Conservation (phyloP, 2,888 invertebrate genomes). For the Polyommatus icarus region DNA sequence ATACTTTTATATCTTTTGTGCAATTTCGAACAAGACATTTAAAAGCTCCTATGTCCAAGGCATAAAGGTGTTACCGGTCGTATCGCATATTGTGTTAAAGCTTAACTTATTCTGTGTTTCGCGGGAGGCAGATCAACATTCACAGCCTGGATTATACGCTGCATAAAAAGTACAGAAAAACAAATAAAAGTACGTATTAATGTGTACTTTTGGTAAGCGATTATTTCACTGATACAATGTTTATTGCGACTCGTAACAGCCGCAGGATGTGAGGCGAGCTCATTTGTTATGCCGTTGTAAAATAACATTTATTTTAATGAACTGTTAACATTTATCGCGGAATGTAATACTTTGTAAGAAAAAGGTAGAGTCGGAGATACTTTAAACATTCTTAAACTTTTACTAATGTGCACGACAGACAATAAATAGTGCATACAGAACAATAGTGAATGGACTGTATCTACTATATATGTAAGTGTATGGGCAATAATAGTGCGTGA, state of each 20-base stretch:
- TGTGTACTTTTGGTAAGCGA: conserved; percentile 18
- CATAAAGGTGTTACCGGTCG: background rate
- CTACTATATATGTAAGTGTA: no score
- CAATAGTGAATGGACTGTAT: no score
- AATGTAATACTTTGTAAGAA: background rate
- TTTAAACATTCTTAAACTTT: background rate
- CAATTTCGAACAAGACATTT: background rate
- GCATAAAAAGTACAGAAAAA: background rate
- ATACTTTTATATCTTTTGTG: no score
- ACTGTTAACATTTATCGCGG: conserved; percentile 14
- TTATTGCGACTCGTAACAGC: conserved; percentile 7
- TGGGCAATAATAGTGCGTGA: no score
- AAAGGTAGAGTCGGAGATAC: background rate
- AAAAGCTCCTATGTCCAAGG: background rate
- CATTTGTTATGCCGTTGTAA: conserved; percentile 18
- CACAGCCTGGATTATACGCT: conserved; percentile 25
- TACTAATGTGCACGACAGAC: no score
- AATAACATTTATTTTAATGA: conserved; percentile 19
- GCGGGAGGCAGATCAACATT: conserved; percentile 15
- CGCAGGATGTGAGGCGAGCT: background rate
- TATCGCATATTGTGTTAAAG: background rate
- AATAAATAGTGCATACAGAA: no score
- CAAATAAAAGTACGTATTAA: conserved; percentile 19
- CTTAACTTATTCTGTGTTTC: conserved; percentile 32
- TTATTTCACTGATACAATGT: conserved; percentile 26